These are phyloP conservation scores for Coptodon bakossiorum DNA, from an alignment of 2,113 vertebrate species.

Conservation along the genomic window DNA sequence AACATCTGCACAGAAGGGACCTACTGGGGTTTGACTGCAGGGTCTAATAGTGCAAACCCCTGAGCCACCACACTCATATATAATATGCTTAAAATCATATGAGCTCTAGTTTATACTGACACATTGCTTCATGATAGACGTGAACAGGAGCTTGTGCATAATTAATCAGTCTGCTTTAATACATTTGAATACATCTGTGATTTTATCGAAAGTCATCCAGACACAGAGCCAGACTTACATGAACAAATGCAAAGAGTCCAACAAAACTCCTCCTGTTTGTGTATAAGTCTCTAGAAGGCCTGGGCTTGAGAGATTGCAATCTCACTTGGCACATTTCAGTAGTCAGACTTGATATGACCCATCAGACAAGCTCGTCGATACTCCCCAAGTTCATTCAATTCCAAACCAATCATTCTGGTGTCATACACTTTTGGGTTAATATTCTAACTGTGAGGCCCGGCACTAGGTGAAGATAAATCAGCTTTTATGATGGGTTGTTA, in stretches of 20 bases:
- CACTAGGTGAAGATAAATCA: slow-evolving; percentile 66
- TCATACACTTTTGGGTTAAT: slow-evolving; percentile 74
- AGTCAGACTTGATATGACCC: slow-evolving; percentile 52
- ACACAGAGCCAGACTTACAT: not conserved
- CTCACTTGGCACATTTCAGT: slow-evolving; percentile 36
- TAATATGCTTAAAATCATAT: not conserved
- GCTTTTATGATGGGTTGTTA: slow-evolving; percentile 73
- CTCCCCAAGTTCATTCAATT: slow-evolving; percentile 67
- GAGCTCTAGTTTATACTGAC: not conserved
- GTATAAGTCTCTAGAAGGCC: not conserved
- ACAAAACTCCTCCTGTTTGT: not conserved
- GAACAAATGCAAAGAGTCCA: not conserved
- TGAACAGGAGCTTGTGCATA: not conserved
- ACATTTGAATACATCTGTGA: not conserved
- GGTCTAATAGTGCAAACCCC: not conserved
- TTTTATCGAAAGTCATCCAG: not conserved
- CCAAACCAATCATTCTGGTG: slow-evolving; percentile 67
- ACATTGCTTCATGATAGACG: not conserved
- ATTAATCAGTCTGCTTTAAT: not conserved
- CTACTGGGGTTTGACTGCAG: not conserved
- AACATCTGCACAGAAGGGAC: not conserved
- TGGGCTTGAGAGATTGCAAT: slow-evolving; percentile 14
- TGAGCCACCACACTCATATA: not conserved
- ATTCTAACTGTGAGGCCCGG: slow-evolving; percentile 60
- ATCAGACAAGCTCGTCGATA: slow-evolving; percentile 55